Evolutionary conservation across 2,888 invertebrate genomes (phyloP).

Genomic region (Leptinotarsa tumamoca): DNA sequence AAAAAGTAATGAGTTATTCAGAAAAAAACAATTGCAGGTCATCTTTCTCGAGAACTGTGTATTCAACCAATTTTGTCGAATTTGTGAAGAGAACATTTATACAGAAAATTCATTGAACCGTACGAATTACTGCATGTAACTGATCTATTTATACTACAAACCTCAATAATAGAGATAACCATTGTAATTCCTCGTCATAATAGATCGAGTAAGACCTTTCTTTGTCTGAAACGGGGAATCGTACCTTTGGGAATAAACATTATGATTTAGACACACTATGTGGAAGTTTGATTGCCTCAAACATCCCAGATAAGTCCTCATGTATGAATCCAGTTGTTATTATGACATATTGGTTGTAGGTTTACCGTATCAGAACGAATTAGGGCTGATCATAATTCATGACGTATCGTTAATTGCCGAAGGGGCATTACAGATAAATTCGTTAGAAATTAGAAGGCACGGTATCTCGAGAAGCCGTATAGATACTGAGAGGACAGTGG

Average conservation of each 20-base stretch:
- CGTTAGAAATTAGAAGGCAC: not conserved
- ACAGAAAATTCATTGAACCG: too few relatives aligned
- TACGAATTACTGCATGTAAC: too few relatives aligned
- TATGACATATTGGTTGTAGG: slow-evolving; percentile 13
- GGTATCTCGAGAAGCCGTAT: not conserved
- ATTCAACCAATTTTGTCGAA: too few relatives aligned
- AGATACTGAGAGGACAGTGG: not conserved
- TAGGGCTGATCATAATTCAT: not conserved
- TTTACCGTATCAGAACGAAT: not conserved
- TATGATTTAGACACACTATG: not conserved
- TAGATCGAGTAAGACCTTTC: not conserved
- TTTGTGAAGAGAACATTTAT: too few relatives aligned
- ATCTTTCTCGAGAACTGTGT: too few relatives aligned
- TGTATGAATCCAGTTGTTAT: not conserved
- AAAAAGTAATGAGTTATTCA: too few relatives aligned
- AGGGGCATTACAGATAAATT: slow-evolving; percentile 5
- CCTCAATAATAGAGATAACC: not conserved
- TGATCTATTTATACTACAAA: too few relatives aligned
- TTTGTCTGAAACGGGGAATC: not conserved
- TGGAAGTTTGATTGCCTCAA: slow-evolving; percentile 2
- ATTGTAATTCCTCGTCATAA: not conserved
- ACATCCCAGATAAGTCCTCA: not conserved
- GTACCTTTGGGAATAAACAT: slow-evolving; percentile 1
- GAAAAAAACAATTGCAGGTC: too few relatives aligned
- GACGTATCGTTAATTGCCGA: slow-evolving; percentile 18